Percentiles rank a stretch among this genome's conserved stretches.
Evolutionary conservation across 2,888 invertebrate genomes (phyloP).

Genomic region (Bibio marci): DNA sequence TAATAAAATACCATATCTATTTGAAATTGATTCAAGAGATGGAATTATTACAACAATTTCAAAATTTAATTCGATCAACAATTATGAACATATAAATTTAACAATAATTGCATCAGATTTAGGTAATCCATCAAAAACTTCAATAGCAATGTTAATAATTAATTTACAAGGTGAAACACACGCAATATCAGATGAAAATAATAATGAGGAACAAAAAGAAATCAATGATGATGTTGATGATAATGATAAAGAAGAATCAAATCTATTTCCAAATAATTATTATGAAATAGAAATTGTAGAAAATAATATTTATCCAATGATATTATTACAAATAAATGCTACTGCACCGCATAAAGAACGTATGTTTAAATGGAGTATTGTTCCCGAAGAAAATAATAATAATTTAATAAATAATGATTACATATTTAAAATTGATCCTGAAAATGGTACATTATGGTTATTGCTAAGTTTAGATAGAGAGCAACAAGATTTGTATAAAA

Average conservation of each 20-base stretch:
- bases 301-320: slow-evolving; percentile 57
- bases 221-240: not conserved
- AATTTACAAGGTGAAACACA: slow-evolving; percentile 48
- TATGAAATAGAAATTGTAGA: slow-evolving; percentile 72
- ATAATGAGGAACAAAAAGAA: not conserved
- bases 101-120: slow-evolving; percentile 71
- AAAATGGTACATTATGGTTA: slow-evolving; percentile 58
- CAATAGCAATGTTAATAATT: slow-evolving; percentile 54
- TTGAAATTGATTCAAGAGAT: slow-evolving; percentile 71
- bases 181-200: too few species aligned
- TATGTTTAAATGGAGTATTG: slow-evolving; percentile 45
- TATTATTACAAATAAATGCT: slow-evolving; percentile 58
- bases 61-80: slow-evolving; percentile 27
- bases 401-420: slow-evolving; percentile 25
- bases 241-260: slow-evolving; percentile 13
- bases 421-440: slow-evolving; percentile 56
- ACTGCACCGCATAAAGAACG: slow-evolving; percentile 47
- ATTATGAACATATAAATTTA: slow-evolving; percentile 43
- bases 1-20: slow-evolving; percentile 42
- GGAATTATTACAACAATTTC: slow-evolving; percentile 62
- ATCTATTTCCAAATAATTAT: slow-evolving; percentile 46
- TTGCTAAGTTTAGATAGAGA: slow-evolving; percentile 62
- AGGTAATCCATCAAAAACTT: slow-evolving; percentile 65
- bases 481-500: slow-evolving; percentile 41
- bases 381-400: slow-evolving; percentile 39